Evolutionary conservation across 2,888 invertebrate genomes (phyloP), one percentile per base, ranked within the genome.

Genomic region (Cryptus armator): DNA sequence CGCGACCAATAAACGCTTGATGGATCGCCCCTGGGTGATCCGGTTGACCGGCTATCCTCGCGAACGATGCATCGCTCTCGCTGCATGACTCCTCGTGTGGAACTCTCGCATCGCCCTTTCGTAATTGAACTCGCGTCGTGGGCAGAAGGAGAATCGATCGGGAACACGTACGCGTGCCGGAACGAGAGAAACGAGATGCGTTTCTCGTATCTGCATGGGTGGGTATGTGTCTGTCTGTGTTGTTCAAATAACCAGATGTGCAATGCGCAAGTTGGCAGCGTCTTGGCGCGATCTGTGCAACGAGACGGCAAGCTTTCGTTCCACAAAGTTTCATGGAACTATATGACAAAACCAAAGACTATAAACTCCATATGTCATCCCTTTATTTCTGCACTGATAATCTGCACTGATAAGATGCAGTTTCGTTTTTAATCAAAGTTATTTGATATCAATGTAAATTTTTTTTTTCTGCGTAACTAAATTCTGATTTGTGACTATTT

Each of bases 1-100:
- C 74, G 56, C 80, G 51, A 81, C 44, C 79, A 88, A 86, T 88
- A 86, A 88, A 86, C 62, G 77, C 64, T 77, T 88, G 87, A 88
- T 87, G 83, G 88, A 88, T 88, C 83, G 85, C 70, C 64, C 56
- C 14, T 51, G 64, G 75, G 19, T 81, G 85, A 83, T 85, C 85
- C 84, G 85, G 78, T 83, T 88, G 86, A 87, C 86, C 87, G 46
- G 10, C 83, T 83, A 81, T 83, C 80, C 78, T 79, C 43, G 19
- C 75, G 29, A 19, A 43, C 51, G 62, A 46, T 68, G 37, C 53
- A 44, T 78, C 62, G 68, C 71, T 76, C 75, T n/a, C 67, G 32
- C 46, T 43, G 44, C 56, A 19, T 32, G 46, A 5, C 46, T 19
- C 44, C 59, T 46, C 67, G 67, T 67, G 81, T 70, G 70, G 62